Percentiles rank a stretch among this genome's conserved stretches.
Conservation (phyloP, 2,113 vertebrate species). For the Bambusicola thoracicus region DNA sequence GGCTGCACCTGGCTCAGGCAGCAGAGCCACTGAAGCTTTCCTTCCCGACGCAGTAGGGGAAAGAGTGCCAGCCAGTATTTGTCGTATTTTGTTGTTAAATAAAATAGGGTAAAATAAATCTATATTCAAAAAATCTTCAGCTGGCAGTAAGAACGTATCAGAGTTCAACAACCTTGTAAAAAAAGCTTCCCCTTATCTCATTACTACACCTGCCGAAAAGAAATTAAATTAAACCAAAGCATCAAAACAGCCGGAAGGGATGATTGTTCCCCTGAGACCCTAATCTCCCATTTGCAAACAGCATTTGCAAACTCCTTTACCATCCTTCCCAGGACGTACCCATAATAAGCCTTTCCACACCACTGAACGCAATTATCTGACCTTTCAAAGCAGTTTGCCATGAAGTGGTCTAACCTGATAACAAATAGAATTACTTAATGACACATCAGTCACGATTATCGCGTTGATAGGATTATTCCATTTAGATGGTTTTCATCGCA, state of each 20-base stretch:
- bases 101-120: conserved; percentile 46
- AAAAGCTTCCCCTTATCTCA: conserved; percentile 74
- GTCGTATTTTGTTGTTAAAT: not conserved
- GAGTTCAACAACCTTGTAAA: conserved; percentile 71
- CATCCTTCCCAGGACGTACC: conserved; percentile 66
- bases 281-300: conserved; percentile 78
- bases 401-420: conserved; percentile 73
- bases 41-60: not conserved
- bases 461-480: not conserved
- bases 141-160: conserved; percentile 47
- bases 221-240: conserved; percentile 70
- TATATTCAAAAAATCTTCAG: conserved; percentile 66
- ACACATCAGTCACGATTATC: conserved; percentile 71
- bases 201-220: conserved; percentile 72
- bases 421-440: conserved; percentile 68
- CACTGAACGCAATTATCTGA: conserved; percentile 78
- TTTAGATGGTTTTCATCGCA: not conserved
- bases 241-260: conserved; percentile 65
- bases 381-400: conserved; percentile 69
- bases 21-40: not conserved
- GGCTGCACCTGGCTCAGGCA: not conserved
- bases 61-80: not conserved
- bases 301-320: conserved; percentile 67
- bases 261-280: conserved; percentile 71
- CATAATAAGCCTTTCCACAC: conserved; percentile 78